Percentiles rank a stretch among this genome's conserved stretches.
Conservation (phyloP, 2,797 vertebrate genomes). For the Gymnocypris eckloni region DNA sequence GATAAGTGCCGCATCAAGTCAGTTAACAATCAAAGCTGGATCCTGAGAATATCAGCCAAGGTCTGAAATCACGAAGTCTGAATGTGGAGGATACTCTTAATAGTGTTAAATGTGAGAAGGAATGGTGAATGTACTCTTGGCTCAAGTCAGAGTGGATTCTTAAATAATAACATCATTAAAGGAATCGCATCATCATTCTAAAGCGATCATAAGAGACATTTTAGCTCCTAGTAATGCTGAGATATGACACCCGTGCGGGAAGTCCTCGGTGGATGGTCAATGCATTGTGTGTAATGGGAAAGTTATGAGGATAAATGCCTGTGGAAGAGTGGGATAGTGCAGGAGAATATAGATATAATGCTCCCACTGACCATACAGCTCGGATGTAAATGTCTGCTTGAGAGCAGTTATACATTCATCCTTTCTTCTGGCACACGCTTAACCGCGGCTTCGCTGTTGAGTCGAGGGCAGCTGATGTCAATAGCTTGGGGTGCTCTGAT, state of each 20-base stretch:
- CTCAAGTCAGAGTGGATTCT: constrained; percentile 46
- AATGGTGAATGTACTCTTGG: constrained; percentile 46
- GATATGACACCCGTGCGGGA: constrained; percentile 57
- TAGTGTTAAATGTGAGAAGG: constrained; percentile 41
- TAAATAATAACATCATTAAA: constrained; percentile 59
- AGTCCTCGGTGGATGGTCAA: constrained; percentile 57
- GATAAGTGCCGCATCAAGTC: constrained; percentile 39
- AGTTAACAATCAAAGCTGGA: constrained; percentile 34
- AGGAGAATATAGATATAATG: constrained; percentile 61
- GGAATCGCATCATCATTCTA: constrained; percentile 59
- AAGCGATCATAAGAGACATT: constrained; percentile 53
- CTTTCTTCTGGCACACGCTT: constrained; percentile 32
- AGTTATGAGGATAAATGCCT: constrained; percentile 63
- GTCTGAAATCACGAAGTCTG: constrained; percentile 18
- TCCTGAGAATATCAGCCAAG: constrained; percentile 16
- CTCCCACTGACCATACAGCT: constrained; percentile 60
- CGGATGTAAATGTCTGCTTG: constrained; percentile 61
- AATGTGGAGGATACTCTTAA: constrained; percentile 15
- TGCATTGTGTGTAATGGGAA: constrained; percentile 59
- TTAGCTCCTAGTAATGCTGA: constrained; percentile 48
- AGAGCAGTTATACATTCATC: constrained; percentile 56
- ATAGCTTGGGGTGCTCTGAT: neutral
- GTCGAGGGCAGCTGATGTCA: constrained; percentile 51
- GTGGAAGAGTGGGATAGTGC: constrained; percentile 54
- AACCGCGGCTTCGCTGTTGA: constrained; percentile 27